Base-by-base conservation (phyloP, 64 coral and sea anemone genomes). In the Pachyseris speciosa region DNA sequence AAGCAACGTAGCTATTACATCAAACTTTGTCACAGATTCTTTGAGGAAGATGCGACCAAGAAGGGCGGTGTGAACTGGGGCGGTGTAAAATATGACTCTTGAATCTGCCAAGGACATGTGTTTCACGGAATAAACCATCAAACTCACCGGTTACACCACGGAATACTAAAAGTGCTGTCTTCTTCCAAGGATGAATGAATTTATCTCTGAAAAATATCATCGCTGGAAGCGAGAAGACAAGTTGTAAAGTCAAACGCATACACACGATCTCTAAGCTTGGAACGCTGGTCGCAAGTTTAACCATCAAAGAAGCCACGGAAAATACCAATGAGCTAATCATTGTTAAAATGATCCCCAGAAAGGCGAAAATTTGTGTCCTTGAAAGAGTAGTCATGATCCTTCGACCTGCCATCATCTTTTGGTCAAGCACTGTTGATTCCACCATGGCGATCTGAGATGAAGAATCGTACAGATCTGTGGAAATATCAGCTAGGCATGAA, bases 11-110 rank as follows among this genome's bases (percentile, higher is more conserved):
- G 84, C 72, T 64, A 89, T 20, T 0, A 74, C 39, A 20, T 94
- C 74, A 74, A 94, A 87, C 47, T 29, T 69, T 9, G 49, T 74
- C 13, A 81, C 67, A 38, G 65, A 71, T 28, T 94, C 92, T 30
- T 80, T 88, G 1, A 94, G 78, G 45, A 94, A 83, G 4, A 94
- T 72, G 24, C 78, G 69, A 24, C 33, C 92, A 63, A 94, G 28
- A 7, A 94, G 48, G 10, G 85, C 86, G 10, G 85, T 88, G 17
- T 45, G 84, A 22, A 89, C 44, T 0, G 92, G 92, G 6, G 77
- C 72, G 10, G 86, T 88, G 40, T 88, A 94, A 53, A 94, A 63
- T 37, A 94, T 81, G 7, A 94, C 92, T 27, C 51, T 94, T 15
- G 92, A 85, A 60, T 94, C 92, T 0, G 74, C 85, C 26, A 94